phyloP scores from a whole-genome alignment of 2,888 invertebrate species.

The Pachliopta kotzebuea region DNA sequence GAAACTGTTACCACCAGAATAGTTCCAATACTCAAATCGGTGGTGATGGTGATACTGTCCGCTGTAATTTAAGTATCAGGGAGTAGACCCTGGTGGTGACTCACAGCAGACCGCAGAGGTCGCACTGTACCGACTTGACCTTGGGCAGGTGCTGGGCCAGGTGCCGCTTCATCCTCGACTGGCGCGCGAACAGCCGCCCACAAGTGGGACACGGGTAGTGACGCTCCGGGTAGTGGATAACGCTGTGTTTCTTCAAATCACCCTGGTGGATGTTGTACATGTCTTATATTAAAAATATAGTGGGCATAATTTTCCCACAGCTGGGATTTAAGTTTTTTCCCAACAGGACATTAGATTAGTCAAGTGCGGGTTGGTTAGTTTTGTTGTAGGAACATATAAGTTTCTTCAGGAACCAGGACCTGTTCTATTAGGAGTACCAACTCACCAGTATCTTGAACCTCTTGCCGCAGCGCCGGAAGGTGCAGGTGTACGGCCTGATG shows the following conservation, averaged over 20 bases:
- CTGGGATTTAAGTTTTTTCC: too few relatives aligned
- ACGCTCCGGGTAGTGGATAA: slow-evolving; percentile 46
- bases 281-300: too few relatives aligned
- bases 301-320: too few relatives aligned
- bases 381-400: too few relatives aligned
- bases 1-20: too few relatives aligned
- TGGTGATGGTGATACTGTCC: too few relatives aligned
- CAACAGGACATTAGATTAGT: too few relatives aligned
- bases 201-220: slow-evolving; percentile 49
- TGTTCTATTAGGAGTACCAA: neutral
- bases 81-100: neutral
- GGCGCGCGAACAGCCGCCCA: slow-evolving; percentile 44
- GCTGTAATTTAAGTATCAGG: too few relatives aligned
- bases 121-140: slow-evolving; percentile 42
- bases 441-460: slow-evolving; percentile 50
- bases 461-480: slow-evolving; percentile 40
- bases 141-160: slow-evolving; percentile 36
- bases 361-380: too few relatives aligned
- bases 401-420: too few relatives aligned
- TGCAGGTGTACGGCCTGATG: slow-evolving; percentile 47
- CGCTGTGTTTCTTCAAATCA: slow-evolving; percentile 45
- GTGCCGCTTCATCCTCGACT: slow-evolving; percentile 40
- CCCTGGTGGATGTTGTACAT: slow-evolving; percentile 38
- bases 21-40: too few relatives aligned
- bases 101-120: slow-evolving; percentile 43